Evolutionary conservation across 2,797 vertebrate genomes (phyloP), one percentile per base, ranked within the genome.

Genomic region (Sebastes hopkinsi): DNA sequence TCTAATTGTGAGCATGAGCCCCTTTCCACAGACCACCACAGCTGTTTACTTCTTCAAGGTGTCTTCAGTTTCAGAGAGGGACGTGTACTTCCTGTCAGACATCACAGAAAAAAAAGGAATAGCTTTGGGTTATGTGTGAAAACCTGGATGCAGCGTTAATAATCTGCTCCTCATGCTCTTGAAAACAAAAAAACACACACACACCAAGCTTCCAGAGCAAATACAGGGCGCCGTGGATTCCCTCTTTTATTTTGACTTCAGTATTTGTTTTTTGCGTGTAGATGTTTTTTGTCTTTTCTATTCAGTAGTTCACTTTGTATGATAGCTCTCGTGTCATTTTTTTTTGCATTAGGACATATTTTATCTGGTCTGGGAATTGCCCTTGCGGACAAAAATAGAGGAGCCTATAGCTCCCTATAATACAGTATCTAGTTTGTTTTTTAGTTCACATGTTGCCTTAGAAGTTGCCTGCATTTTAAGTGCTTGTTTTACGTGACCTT

Each of bases 391-490:
- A 74, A 69, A 69, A 77, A 79, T 62, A 71, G 75, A 76, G 81
- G 83, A 70, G 83, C 52, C 67, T 80, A 2, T 82, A 50, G 34
- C 82, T 88, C 86, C 76, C 66, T 75, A 73, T 82, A 86, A 73
- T 82, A 86, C 77, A 76, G 27, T 86, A 77, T 87, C 82, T 86
- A 86, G 86, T 89, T 88, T 90, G 90, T 85, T 93, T 52, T 52
- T 95, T 94, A 93, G 94, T 95, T 96, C 95, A 96, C 96, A 92
- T 93, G 94, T 94, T 95, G 96, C 96, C 95, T 96, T 96, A 94
- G 93, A 88, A 91, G 89, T 94, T 87, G 93, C 92, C 94, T 95
- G 94, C 91, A 92, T 95, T 93, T 92, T 91, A 93, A 94, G 90
- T 91, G 92, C 89, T 94, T 92, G 88, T 92, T 93, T 91, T 89